Percentiles rank a stretch among this genome's conserved stretches.
phyloP scores from a whole-genome alignment of 2,113 vertebrate species.

The Vulpes vulpes region DNA sequence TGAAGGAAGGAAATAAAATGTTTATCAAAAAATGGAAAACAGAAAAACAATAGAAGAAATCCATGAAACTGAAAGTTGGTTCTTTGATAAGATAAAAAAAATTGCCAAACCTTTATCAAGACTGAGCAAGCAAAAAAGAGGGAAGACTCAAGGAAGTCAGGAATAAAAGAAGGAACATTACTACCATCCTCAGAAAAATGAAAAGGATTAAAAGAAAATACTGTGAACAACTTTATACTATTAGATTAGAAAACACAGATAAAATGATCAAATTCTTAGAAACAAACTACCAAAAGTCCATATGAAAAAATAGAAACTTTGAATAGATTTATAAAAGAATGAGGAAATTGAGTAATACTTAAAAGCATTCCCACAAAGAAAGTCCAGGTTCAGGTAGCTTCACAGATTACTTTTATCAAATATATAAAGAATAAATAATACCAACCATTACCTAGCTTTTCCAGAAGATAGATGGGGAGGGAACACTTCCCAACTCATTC shows the following conservation, averaged over 20 bases:
- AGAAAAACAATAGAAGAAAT: neutral
- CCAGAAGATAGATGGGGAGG: neutral
- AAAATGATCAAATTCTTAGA: neutral
- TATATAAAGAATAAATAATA: neutral
- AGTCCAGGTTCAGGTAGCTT: neutral
- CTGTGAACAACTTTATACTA: neutral
- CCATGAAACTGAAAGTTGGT: neutral
- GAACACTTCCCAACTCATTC: neutral
- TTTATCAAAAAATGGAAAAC: neutral
- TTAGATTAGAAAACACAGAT: neutral
- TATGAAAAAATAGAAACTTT: neutral
- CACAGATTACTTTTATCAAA: neutral
- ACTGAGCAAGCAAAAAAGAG: neutral
- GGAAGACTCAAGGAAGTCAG: neutral
- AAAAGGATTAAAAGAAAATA: neutral
- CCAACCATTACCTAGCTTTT: neutral
- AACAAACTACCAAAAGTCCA: neutral
- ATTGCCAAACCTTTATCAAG: neutral
- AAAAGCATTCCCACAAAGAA: neutral
- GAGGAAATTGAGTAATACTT: neutral
- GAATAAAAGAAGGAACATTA: neutral
- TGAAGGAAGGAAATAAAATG: neutral
- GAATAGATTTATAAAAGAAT: neutral
- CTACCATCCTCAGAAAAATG: neutral
- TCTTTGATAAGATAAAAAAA: neutral